Percentiles rank a stretch among this genome's conserved stretches.
Conservation (phyloP, 2,113 vertebrate species). For the Nesogale talazaci region DNA sequence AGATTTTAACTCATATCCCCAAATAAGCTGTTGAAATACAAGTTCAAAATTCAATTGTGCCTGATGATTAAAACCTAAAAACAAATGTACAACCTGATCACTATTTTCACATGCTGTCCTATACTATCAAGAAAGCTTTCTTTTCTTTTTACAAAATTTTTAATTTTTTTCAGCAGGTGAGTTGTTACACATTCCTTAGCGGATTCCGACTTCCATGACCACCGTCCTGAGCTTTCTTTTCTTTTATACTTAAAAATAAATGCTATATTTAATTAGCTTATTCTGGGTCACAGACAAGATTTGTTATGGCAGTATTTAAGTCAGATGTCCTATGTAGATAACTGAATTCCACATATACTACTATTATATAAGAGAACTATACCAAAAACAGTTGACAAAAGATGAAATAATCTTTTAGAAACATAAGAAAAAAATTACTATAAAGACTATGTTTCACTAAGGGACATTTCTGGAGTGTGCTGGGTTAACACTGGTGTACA, state of each 20-base stretch:
- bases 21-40: conserved; percentile 58
- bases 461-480: conserved; percentile 7
- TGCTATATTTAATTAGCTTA: conserved; percentile 21
- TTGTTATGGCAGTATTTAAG: conserved; percentile 47
- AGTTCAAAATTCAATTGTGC: conserved; percentile 57
- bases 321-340: conserved; percentile 32
- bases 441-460: not conserved
- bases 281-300: conserved; percentile 9
- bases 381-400: conserved; percentile 14
- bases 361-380: conserved; percentile 16
- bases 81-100: conserved; percentile 4
- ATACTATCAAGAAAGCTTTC: conserved; percentile 23
- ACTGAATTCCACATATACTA: conserved; percentile 40
- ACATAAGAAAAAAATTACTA: not conserved
- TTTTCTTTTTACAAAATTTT: too few relatives aligned
- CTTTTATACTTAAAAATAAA: conserved; percentile 19
- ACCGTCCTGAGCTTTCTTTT: conserved; percentile 40
- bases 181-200: too few relatives aligned
- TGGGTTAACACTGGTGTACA: not conserved
- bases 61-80: conserved; percentile 25
- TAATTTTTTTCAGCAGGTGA: too few relatives aligned
- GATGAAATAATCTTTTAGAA: conserved; percentile 33
- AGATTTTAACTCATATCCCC: conserved; percentile 51
- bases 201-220: too few relatives aligned
- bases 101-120: not conserved